phyloP scores from a whole-genome alignment of 2,888 invertebrate genomes.

The Embidobia sp. region DNA sequence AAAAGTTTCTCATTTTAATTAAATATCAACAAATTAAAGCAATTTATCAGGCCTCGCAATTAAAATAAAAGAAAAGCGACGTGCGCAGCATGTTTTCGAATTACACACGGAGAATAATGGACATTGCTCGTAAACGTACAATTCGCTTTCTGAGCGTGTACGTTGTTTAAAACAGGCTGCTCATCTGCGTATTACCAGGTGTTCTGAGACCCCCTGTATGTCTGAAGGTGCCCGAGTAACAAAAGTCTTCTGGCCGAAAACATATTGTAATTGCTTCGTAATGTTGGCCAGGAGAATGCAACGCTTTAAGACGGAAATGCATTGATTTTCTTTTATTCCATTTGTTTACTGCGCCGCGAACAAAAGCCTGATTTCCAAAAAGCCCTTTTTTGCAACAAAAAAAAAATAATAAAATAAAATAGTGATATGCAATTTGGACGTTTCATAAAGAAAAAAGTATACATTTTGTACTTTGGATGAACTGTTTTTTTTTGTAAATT shows the following conservation, averaged over 20 bases:
- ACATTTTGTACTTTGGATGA: too few species aligned
- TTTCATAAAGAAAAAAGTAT: too few species aligned
- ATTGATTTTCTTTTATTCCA: constrained; percentile 44
- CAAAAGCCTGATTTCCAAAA: constrained; percentile 20
- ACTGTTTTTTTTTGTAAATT: too few species aligned
- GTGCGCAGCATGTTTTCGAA: neutral
- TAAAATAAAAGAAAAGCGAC: neutral
- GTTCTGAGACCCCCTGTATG: constrained; percentile 56
- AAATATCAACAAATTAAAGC: too few species aligned
- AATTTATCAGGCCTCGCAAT: neutral
- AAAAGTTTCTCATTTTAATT: too few species aligned
- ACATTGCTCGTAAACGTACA: too few species aligned
- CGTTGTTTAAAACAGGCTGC: constrained; percentile 35
- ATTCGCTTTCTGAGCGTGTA: neutral
- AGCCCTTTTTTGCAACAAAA: neutral
- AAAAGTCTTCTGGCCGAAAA: constrained; percentile 54
- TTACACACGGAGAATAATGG: neutral
- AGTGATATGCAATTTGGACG: too few species aligned
- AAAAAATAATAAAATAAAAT: too few species aligned
- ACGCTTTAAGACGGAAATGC: constrained; percentile 49
- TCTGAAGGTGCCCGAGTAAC: constrained; percentile 49
- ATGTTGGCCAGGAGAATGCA: constrained; percentile 44
- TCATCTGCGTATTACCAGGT: constrained; percentile 55
- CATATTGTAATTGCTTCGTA: constrained; percentile 57
- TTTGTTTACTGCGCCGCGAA: constrained; percentile 30